phyloP scores from a whole-genome alignment of 1,140 invertebrate genomes.

The Conopomorpha cramerella region DNA sequence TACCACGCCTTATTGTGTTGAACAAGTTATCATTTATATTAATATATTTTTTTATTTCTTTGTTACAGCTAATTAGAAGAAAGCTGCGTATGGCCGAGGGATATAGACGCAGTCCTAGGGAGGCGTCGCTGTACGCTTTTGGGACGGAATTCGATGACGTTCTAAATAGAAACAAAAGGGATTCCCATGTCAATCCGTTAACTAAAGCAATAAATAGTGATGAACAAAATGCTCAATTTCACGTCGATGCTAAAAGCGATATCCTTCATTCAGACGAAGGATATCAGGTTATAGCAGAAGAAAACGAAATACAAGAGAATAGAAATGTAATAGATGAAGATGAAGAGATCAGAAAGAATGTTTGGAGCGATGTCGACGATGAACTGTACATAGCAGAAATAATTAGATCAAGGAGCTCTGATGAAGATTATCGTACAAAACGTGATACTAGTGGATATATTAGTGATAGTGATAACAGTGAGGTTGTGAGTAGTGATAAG shows the following conservation, averaged over 20 bases:
- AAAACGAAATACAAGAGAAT: constrained; percentile 10
- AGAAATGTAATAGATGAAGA: constrained; percentile 18
- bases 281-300: constrained; percentile 28
- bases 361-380: constrained; percentile 49
- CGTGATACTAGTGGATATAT: constrained; percentile 44
- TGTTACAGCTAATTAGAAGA: constrained; percentile 45
- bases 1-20: no score
- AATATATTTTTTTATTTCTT: constrained; percentile 16
- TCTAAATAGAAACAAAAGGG: constrained; percentile 12
- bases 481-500: constrained; percentile 59
- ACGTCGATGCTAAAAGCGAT: constrained; percentile 9
- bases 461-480: constrained; percentile 50
- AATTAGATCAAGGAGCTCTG: constrained; percentile 42
- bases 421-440: constrained; percentile 42
- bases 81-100: constrained; percentile 48
- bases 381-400: constrained; percentile 51
- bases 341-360: constrained; percentile 41
- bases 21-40: constrained; percentile 12
- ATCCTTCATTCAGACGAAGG: constrained; percentile 4
- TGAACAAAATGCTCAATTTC: constrained; percentile 16
- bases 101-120: constrained; percentile 35
- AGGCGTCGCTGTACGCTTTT: constrained; percentile 46
- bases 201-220: constrained; percentile 1
- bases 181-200: constrained; percentile 2
- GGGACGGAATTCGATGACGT: constrained; percentile 32